Percentiles rank a stretch among this genome's conserved stretches.
Evolutionary conservation across 2,888 invertebrate genomes (phyloP).

Genomic region (Caenorhabditis becei): DNA sequence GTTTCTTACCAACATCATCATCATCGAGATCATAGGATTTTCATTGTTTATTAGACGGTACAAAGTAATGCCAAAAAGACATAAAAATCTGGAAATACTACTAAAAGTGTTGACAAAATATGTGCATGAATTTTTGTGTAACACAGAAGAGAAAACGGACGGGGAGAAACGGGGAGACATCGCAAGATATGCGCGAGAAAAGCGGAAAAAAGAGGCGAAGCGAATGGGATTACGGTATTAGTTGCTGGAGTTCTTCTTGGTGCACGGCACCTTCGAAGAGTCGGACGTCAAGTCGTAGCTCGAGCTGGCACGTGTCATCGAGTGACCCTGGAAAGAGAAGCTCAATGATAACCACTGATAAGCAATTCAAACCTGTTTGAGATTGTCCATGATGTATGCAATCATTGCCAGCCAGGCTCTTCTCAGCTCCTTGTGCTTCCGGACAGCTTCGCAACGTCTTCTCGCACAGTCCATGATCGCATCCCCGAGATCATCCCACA

Average conservation of each 20-base stretch:
- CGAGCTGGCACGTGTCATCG: slow-evolving; percentile 66
- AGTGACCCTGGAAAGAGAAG: slow-evolving; percentile 66
- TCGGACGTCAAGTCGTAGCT: slow-evolving; percentile 66
- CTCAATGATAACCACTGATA: background rate
- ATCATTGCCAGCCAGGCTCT: slow-evolving; percentile 78
- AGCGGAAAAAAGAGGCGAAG: slow-evolving; percentile 9
- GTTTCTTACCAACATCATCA: slow-evolving; percentile 32
- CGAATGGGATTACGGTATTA: slow-evolving; percentile 13
- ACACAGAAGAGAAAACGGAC: slow-evolving; percentile 33
- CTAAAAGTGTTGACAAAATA: slow-evolving; percentile 13
- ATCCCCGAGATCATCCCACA: slow-evolving; percentile 79
- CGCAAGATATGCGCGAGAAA: slow-evolving; percentile 40
- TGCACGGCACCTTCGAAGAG: slow-evolving; percentile 43
- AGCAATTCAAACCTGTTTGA: slow-evolving; percentile 71
- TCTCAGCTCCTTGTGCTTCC: slow-evolving; percentile 78
- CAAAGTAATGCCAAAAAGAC: slow-evolving; percentile 37
- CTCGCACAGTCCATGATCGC: slow-evolving; percentile 75
- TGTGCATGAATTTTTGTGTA: slow-evolving; percentile 13
- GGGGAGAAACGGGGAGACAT: slow-evolving; percentile 16
- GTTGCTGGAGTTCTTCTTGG: slow-evolving; percentile 55
- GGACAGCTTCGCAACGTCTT: slow-evolving; percentile 71
- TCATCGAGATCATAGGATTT: slow-evolving; percentile 22
- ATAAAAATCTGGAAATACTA: slow-evolving; percentile 30
- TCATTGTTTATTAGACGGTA: slow-evolving; percentile 30
- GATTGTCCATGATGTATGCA: slow-evolving; percentile 78